Evolutionary conservation across 2,888 invertebrate genomes (phyloP).

Genomic region (Magallana nippona): DNA sequence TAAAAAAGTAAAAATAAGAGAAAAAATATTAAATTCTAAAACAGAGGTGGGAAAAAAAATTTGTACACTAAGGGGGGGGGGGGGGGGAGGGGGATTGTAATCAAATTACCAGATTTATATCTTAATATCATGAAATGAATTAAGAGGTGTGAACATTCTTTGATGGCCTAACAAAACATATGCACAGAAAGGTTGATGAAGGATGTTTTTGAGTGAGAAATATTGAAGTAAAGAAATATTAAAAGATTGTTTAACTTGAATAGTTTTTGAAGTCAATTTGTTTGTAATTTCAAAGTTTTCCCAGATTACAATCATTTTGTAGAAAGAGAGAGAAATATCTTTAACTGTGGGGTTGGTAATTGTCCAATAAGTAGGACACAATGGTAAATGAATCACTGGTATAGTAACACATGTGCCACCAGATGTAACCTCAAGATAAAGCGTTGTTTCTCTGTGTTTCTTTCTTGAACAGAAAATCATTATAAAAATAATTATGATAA

Average conservation of each 20-base stretch:
- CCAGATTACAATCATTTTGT: slow-evolving; percentile 20
- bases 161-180: slow-evolving; percentile 27
- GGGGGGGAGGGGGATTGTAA: too few species aligned
- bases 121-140: not conserved
- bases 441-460: not conserved
- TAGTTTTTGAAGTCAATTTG: not conserved
- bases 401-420: slow-evolving; percentile 22
- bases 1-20: too few species aligned
- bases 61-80: too few species aligned
- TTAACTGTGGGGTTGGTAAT: not conserved
- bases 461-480: not conserved
- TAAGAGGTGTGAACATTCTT: slow-evolving; percentile 1
- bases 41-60: too few species aligned
- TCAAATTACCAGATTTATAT: too few species aligned
- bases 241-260: not conserved
- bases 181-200: slow-evolving; percentile 23
- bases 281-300: not conserved
- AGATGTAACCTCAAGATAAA: slow-evolving; percentile 29
- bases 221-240: not conserved
- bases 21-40: too few species aligned
- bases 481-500: not conserved
- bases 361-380: slow-evolving; percentile 30
- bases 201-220: not conserved
- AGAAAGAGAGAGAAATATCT: not conserved
- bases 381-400: not conserved